These are phyloP conservation scores for Lasiurus borealis DNA, from an alignment of 2,113 vertebrate species.

Conservation along the genomic window DNA sequence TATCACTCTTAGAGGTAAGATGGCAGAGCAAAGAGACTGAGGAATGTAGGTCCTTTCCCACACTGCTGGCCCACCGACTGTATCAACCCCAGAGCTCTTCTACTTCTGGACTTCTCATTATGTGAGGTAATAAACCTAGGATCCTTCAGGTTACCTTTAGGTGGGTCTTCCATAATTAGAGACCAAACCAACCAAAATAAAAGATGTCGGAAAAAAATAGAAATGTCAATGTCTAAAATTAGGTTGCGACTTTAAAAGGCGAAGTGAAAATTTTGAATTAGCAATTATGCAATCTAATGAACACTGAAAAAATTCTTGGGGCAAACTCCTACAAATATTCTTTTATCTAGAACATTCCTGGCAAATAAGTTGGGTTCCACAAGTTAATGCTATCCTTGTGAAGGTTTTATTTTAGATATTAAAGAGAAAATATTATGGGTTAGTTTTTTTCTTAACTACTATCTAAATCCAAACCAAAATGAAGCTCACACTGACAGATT, in stretches of 20 bases:
- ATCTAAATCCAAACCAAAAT: conserved; percentile 30
- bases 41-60: background rate
- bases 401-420: background rate
- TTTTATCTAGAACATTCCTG: background rate
- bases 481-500: background rate
- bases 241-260: background rate
- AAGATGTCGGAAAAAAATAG: background rate
- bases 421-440: background rate
- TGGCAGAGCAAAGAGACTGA: background rate
- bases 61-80: background rate
- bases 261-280: background rate
- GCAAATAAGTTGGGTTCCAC: background rate
- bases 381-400: conserved; percentile 31
- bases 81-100: background rate
- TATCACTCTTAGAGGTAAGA: background rate
- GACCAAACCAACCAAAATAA: background rate
- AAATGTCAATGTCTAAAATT: conserved; percentile 9
- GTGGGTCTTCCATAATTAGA: background rate
- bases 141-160: background rate
- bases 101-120: background rate
- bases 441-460: background rate
- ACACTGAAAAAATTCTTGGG: background rate
- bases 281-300: background rate
- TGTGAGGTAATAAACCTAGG: background rate
- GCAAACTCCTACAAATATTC: background rate